Evolutionary conservation across 2,888 invertebrate species (phyloP).

Genomic region (Xanthostigma xanthostigma): DNA sequence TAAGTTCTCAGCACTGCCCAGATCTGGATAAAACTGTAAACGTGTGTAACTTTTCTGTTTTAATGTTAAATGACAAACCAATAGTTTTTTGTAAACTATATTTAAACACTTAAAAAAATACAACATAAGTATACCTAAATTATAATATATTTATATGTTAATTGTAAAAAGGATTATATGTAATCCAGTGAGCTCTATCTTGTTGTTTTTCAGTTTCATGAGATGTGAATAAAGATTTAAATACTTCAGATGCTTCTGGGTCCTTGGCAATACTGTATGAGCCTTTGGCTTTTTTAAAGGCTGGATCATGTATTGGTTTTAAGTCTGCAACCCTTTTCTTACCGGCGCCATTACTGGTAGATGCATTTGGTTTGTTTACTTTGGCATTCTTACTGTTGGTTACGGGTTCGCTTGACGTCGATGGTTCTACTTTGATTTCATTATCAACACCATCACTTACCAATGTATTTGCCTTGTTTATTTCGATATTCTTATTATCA

Average conservation of each 20-base stretch:
- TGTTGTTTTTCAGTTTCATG: slow-evolving; percentile 79
- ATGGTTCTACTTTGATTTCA: no score
- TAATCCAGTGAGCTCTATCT: slow-evolving; percentile 90
- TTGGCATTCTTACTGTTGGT: slow-evolving; percentile 4
- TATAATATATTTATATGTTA: slow-evolving; percentile 23
- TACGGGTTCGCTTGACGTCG: no score
- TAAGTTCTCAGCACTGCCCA: no score
- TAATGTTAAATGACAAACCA: no score
- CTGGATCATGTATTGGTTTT: slow-evolving; percentile 38
- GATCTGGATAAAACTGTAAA: no score
- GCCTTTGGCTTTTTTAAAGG: slow-evolving; percentile 60
- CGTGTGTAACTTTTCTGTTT: no score
- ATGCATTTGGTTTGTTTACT: slow-evolving; percentile 4
- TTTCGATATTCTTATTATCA: slow-evolving; percentile 12
- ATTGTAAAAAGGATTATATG: slow-evolving; percentile 92
- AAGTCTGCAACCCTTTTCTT: slow-evolving; percentile 1
- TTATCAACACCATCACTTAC: no score
- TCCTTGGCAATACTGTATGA: slow-evolving; percentile 82
- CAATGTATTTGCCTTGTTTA: no score
- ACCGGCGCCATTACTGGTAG: slow-evolving; percentile 5
- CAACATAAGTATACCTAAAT: no score
- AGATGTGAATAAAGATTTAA: slow-evolving; percentile 88
- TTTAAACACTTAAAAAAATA: no score
- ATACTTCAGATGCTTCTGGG: slow-evolving; percentile 77
- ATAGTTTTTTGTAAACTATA: no score